Conservation (phyloP, 2,797 vertebrate species). For the Rhynchonycteris naso region DNA sequence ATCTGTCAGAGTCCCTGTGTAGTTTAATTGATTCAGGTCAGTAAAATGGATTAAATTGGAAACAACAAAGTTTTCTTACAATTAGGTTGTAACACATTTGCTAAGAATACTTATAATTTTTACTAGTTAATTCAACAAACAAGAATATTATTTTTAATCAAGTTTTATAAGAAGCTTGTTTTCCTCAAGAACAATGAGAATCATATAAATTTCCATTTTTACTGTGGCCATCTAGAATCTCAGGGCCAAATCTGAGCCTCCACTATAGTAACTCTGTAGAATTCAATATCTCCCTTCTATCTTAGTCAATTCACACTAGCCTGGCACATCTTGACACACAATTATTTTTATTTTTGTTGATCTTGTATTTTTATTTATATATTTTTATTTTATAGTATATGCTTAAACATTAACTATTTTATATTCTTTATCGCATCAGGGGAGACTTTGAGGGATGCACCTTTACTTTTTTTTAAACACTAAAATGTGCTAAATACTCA, state of each 20-base stretch:
- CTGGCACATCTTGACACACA: background rate
- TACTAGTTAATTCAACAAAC: background rate
- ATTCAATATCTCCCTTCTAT: background rate
- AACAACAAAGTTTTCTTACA: background rate
- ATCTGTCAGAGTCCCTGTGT: background rate
- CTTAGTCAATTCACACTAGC: background rate
- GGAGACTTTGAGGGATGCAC: background rate
- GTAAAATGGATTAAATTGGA: constrained; percentile 2
- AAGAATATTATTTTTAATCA: constrained; percentile 17
- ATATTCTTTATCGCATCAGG: background rate
- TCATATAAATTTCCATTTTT: background rate
- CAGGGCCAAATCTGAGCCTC: background rate
- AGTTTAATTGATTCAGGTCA: background rate
- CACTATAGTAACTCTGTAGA: background rate
- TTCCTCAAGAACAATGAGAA: background rate
- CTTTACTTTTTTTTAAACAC: constrained; percentile 36
- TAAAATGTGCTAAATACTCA: background rate
- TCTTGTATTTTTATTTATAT: background rate
- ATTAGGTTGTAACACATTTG: constrained; percentile 1
- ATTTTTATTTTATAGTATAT: background rate
- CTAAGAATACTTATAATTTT: background rate
- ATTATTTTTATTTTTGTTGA: background rate
- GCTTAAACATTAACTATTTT: background rate
- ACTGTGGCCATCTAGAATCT: background rate
- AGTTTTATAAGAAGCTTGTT: background rate